A percentile compares a stretch with the other conserved stretches of the same genome.
These are phyloP conservation scores for Nicator chloris DNA, from an alignment of 2,113 vertebrate genomes.

Conservation along the genomic window DNA sequence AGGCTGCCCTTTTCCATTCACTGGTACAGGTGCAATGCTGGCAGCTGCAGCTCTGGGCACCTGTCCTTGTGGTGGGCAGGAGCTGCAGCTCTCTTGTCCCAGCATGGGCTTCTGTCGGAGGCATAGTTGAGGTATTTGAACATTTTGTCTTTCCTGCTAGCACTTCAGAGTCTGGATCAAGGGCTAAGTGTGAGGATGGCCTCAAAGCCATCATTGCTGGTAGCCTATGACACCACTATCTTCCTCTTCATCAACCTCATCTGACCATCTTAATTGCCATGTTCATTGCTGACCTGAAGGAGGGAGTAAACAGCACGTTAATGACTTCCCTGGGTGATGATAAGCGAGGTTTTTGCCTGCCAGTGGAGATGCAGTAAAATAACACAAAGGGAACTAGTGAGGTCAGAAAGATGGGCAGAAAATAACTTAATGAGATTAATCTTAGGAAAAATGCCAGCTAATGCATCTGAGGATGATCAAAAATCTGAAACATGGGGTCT, in stretches of 20 bases:
- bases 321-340: background rate
- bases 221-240: background rate
- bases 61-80: background rate
- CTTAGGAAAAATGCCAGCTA: background rate
- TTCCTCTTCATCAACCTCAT: background rate
- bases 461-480: background rate
- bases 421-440: background rate
- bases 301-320: conserved; percentile 2
- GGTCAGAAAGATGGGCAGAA: background rate
- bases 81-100: background rate
- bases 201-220: background rate
- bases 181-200: background rate
- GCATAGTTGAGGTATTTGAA: background rate
- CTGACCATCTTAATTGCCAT: background rate
- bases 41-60: background rate
- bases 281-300: background rate
- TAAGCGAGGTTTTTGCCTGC: background rate
- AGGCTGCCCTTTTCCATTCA: background rate
- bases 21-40: background rate
- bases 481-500: background rate
- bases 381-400: background rate
- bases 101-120: background rate
- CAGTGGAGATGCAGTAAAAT: background rate
- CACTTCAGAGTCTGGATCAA: background rate
- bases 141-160: background rate